Evolutionary conservation across 2,888 invertebrate genomes (phyloP).

Genomic region (Oxyscelio sp.): DNA sequence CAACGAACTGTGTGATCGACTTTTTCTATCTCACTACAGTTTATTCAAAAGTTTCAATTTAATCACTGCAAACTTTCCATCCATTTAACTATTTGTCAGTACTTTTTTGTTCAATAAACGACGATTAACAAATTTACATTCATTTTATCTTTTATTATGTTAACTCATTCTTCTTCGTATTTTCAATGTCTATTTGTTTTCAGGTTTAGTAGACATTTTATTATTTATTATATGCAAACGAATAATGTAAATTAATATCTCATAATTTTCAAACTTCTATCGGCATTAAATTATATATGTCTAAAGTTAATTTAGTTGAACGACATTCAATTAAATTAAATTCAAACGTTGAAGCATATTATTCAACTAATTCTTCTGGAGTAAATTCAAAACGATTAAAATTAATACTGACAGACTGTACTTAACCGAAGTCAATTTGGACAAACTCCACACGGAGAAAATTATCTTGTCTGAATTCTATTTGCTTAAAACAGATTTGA

Average conservation of each 20-base stretch:
- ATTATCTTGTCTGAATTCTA: slow-evolving; percentile 46
- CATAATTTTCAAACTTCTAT: not conserved
- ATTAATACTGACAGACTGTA: slow-evolving; percentile 29
- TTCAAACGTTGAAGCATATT: not conserved
- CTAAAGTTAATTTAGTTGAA: not conserved
- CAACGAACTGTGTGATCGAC: slow-evolving; percentile 51
- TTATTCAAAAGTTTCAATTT: slow-evolving; percentile 34
- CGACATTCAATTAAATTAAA: slow-evolving; percentile 6
- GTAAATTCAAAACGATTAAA: slow-evolving; percentile 19
- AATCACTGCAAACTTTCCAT: slow-evolving; percentile 9
- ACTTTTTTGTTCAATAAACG: no score
- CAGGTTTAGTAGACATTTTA: no score
- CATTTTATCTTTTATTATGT: not conserved
- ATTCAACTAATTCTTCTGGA: slow-evolving; percentile 12
- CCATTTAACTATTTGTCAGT: no score
- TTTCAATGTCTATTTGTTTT: no score
- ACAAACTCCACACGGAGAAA: slow-evolving; percentile 29
- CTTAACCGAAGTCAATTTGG: slow-evolving; percentile 39
- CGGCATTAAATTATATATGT: not conserved
- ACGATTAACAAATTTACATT: no score
- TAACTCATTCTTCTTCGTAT: no score
- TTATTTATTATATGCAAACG: not conserved
- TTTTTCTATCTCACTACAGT: slow-evolving; percentile 21
- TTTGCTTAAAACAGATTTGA: slow-evolving; percentile 27
- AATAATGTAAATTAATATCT: not conserved